Percentiles rank a stretch among this genome's conserved stretches.
These are phyloP conservation scores for Venustoraphidia nigricollis DNA, from an alignment of 2,888 invertebrate species.

Conservation along the genomic window DNA sequence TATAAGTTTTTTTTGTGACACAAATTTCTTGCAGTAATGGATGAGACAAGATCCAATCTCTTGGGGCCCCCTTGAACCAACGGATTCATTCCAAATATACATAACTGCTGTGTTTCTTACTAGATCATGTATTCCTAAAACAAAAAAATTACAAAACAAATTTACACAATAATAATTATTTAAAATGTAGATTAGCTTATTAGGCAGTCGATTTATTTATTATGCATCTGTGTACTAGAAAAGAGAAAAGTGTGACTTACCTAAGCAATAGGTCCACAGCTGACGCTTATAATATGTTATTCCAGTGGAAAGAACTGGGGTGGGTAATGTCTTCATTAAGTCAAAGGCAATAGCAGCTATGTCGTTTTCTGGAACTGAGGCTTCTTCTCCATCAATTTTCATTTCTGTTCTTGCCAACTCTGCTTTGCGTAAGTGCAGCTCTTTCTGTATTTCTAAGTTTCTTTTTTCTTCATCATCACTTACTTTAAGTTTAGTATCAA, in stretches of 20 bases:
- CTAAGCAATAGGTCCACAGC: conserved; percentile 13
- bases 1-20: conserved; percentile 13
- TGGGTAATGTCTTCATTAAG: conserved; percentile 12
- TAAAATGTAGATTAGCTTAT: too few species aligned
- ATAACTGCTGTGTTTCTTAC: too few species aligned
- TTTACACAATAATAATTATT: too few species aligned
- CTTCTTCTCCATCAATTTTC: background rate
- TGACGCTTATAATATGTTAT: conserved; percentile 15
- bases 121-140: too few species aligned
- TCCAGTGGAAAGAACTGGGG: conserved; percentile 14
- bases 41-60: conserved; percentile 17
- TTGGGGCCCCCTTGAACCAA: conserved; percentile 17
- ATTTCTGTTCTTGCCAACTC: background rate
- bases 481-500: too few species aligned
- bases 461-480: too few species aligned
- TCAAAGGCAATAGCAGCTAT: conserved; percentile 10
- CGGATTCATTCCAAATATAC: conserved; percentile 15
- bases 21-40: conserved; percentile 12
- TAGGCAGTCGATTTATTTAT: too few species aligned
- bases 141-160: too few species aligned
- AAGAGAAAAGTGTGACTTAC: conserved; percentile 7
- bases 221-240: conserved; percentile 5
- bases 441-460: too few species aligned
- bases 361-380: background rate
- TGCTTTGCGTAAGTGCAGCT: conserved; percentile 3